Evolutionary conservation across 2,113 vertebrate species (phyloP), one percentile per base, ranked within the genome.

Genomic region (Pomatostomus ruficeps): DNA sequence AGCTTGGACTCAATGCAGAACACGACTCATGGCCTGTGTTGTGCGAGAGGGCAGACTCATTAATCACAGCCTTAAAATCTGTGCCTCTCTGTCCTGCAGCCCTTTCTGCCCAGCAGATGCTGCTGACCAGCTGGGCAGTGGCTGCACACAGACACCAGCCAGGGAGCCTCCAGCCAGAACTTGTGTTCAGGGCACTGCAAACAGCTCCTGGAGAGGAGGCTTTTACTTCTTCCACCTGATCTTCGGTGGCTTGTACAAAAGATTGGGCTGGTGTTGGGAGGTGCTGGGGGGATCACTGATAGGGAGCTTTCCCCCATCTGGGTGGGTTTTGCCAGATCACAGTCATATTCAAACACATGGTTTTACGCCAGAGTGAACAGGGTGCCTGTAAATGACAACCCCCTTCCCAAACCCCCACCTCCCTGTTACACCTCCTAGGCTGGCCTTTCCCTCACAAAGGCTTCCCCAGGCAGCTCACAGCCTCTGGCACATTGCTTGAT

Each of bases 341-440:
- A 68, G 14, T 87, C 23, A 7, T 18, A 24, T 74, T 95, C 71
- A 75, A 74, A 77, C 57, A 83, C 51, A 45, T 9, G 24, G 74
- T 80, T 97, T 93, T 96, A n/a, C 96, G 96, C 67, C 55, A 73
- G 68, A 97, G 85, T 67, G 36, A 95, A 28, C 88, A 85, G 91
- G 83, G 91, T 87, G 90, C 92, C 96, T 97, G 91, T 97, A 94
- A 96, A 92, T 90, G 95, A 95, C 93, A 97, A 31, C 85, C 88
- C 92, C 76, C 38, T 88, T 94, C 74, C 91, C 77, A 11, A 81
- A 7, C 12, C 54, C 46, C 22, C 68, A 6, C 38, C 36, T 80
- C 28, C 67, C 43, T 23, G 22, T 51, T 54, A 16, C 71, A 59
- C 42, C 61, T 93, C 79, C 5, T 42, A 15, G 61, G 14, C 48